Evolutionary conservation across 1,140 invertebrate species (phyloP).

Genomic region (Caenorhabditis briggsae): DNA sequence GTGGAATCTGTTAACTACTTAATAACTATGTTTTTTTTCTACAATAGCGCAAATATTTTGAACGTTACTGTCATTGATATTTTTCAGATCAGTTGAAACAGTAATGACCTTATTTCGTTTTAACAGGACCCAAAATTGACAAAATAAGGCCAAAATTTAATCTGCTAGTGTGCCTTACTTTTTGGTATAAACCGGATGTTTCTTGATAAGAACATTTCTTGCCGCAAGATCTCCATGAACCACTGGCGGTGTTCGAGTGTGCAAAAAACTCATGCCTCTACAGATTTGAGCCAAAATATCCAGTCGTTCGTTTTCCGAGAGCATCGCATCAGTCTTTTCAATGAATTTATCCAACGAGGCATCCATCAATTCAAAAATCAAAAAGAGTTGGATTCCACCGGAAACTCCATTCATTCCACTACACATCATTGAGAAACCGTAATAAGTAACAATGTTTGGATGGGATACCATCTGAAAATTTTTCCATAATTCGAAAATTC

Average conservation of each 20-base stretch:
- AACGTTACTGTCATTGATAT: no score
- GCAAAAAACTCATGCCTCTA: slow-evolving; percentile 57
- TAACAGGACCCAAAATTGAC: no score
- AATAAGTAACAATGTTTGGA: slow-evolving; percentile 23
- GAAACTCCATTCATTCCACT: neutral
- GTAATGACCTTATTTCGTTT: no score
- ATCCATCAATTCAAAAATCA: slow-evolving; percentile 34
- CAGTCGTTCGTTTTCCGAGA: slow-evolving; percentile 8
- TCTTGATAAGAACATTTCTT: slow-evolving; percentile 60
- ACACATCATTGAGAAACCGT: slow-evolving; percentile 9
- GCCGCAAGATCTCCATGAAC: slow-evolving; percentile 62
- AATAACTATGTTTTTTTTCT: no score
- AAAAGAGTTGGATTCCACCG: neutral
- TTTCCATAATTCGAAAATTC: no score
- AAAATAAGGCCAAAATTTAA: no score
- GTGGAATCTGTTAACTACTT: no score
- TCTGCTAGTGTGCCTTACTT: neutral
- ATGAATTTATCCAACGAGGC: slow-evolving; percentile 17
- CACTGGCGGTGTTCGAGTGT: slow-evolving; percentile 47
- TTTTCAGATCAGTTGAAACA: no score
- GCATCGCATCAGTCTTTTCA: slow-evolving; percentile 9
- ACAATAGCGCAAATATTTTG: no score
- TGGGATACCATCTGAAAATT: slow-evolving; percentile 40
- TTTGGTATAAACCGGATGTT: slow-evolving; percentile 40
- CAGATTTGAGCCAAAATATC: slow-evolving; percentile 54